These are phyloP conservation scores for Choristoneura fumiferana DNA, from an alignment of 1,140 invertebrate genomes.

Conservation along the genomic window DNA sequence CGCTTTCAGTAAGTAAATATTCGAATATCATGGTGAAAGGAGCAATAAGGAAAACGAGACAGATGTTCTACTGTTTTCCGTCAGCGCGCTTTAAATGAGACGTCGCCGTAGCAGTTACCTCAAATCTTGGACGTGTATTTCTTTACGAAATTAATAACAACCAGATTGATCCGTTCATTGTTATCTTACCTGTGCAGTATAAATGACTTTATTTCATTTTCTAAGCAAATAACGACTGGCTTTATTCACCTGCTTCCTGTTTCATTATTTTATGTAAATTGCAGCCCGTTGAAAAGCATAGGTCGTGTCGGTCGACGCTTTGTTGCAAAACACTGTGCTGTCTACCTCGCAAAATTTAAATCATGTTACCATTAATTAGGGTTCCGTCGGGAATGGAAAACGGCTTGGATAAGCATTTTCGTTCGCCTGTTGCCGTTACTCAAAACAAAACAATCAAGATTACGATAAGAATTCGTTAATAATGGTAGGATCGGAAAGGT, in stretches of 20 bases:
- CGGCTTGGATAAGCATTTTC: constrained; percentile 18
- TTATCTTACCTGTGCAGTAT: background rate
- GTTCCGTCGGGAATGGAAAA: constrained; percentile 12
- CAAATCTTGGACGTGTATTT: no score
- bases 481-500: background rate
- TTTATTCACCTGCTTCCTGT: constrained; percentile 17
- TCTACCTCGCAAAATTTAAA: constrained; percentile 15
- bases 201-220: constrained; percentile 16
- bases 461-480: background rate
- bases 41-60: no score
- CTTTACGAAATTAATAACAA: background rate
- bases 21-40: no score
- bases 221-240: constrained; percentile 14
- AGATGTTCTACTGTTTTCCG: no score
- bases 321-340: constrained; percentile 15
- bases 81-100: no score
- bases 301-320: constrained; percentile 14
- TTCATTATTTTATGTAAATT: constrained; percentile 19
- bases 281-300: constrained; percentile 16
- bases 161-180: constrained; percentile 12
- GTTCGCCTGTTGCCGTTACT: constrained; percentile 16
- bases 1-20: no score
- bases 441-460: constrained; percentile 14
- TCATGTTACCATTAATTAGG: constrained; percentile 19
- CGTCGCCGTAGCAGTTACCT: no score